A percentile compares a stretch with the other conserved stretches of the same genome.
Conservation (phyloP, 2,797 vertebrate species). For the Enoplosus armatus region DNA sequence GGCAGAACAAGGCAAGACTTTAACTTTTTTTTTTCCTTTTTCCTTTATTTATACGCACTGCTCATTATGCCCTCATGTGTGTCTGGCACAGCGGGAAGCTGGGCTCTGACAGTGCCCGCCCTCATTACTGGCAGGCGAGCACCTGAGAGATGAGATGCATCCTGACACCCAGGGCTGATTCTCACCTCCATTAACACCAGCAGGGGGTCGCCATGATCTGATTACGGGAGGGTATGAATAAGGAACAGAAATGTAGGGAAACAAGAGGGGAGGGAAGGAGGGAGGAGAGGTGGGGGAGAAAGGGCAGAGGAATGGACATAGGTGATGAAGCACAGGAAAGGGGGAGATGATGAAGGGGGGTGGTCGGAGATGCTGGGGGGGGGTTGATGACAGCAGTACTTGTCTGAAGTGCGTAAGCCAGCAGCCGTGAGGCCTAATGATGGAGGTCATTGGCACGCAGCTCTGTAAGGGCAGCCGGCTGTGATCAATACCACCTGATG, state of each 20-base stretch:
- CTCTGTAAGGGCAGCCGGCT: conserved; percentile 73
- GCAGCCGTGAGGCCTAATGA: conserved; percentile 79
- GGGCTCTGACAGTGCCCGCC: conserved; percentile 80
- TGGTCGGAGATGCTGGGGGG: conserved; percentile 36
- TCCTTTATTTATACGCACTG: conserved; percentile 67
- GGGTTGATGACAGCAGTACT: conserved; percentile 70
- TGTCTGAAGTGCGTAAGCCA: conserved; percentile 77
- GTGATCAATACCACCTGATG: conserved; percentile 88
- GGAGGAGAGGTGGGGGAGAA: conserved; percentile 16
- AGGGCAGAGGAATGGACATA: conserved; percentile 40
- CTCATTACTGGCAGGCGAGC: conserved; percentile 83
- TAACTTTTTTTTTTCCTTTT: conserved; percentile 48
- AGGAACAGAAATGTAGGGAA: conserved; percentile 55
- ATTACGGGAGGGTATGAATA: conserved; percentile 77
- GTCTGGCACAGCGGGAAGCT: conserved; percentile 71
- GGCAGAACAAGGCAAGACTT: conserved; percentile 65
- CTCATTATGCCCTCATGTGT: conserved; percentile 77
- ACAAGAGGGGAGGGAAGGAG: conserved; percentile 55
- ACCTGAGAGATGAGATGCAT: conserved; percentile 86
- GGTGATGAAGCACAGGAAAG: conserved; percentile 52
- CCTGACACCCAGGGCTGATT: conserved; percentile 83
- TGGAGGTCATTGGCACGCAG: conserved; percentile 81
- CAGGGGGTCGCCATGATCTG: conserved; percentile 81
- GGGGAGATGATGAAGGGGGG: conserved; percentile 57
- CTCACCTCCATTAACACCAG: conserved; percentile 86